Evolutionary conservation across 2,113 vertebrate genomes (phyloP).

Genomic region (Lophotis ruficrista): DNA sequence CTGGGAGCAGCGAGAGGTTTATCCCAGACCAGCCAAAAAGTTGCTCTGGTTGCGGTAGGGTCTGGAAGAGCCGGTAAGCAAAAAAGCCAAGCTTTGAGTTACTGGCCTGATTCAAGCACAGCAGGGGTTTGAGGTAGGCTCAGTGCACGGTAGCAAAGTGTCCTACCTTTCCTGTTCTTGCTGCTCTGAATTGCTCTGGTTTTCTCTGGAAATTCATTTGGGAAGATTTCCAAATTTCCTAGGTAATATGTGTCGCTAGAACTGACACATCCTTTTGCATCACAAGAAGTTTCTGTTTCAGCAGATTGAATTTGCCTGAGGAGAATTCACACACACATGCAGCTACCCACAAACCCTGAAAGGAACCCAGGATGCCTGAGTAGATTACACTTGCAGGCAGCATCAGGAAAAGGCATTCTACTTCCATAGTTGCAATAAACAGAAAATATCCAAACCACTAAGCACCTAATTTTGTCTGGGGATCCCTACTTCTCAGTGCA

Average conservation of each 20-base stretch:
- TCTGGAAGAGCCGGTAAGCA: neutral
- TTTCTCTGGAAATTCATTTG: neutral
- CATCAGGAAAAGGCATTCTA: neutral
- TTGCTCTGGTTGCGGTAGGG: neutral
- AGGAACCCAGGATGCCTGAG: neutral
- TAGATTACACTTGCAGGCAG: neutral
- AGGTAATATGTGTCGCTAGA: neutral
- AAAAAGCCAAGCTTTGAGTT: neutral
- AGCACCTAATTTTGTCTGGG: neutral
- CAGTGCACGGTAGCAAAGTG: fast-evolving
- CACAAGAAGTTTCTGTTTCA: neutral
- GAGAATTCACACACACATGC: neutral
- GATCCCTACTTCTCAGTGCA: neutral
- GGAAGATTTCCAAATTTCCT: neutral
- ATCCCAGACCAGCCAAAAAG: neutral
- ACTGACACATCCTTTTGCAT: neutral
- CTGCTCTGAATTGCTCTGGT: neutral
- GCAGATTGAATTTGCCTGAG: neutral
- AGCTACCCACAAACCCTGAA: neutral
- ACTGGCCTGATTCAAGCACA: neutral
- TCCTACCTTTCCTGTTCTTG: neutral
- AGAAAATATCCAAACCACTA: neutral
- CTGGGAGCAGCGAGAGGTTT: neutral
- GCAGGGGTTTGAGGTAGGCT: neutral
- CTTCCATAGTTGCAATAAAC: neutral